phyloP scores from a whole-genome alignment of 2,888 invertebrate genomes.

The Drosophila silvestris region DNA sequence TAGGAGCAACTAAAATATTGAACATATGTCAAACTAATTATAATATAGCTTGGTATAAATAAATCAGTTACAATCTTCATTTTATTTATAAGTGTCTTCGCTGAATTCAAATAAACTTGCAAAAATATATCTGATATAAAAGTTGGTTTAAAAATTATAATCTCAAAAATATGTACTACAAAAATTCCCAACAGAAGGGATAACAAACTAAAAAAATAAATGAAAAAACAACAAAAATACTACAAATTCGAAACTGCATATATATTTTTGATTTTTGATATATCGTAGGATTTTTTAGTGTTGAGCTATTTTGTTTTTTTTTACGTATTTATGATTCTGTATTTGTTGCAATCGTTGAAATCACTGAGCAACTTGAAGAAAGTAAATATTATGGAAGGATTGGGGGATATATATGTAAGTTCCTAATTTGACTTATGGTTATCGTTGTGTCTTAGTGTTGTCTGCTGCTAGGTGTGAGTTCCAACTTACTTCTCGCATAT shows the following conservation, averaged over 20 bases:
- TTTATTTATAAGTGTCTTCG: neutral
- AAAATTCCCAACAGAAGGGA: neutral
- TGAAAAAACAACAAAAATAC: conserved; percentile 6
- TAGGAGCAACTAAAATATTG: neutral
- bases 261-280: neutral
- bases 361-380: neutral
- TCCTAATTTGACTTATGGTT: conserved; percentile 18
- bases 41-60: neutral
- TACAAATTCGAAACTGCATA: conserved; percentile 3
- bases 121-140: neutral
- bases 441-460: conserved; percentile 31
- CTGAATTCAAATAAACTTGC: neutral
- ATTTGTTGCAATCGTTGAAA: conserved; percentile 3
- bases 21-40: neutral
- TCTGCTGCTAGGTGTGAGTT: conserved; percentile 75
- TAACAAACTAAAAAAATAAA: conserved; percentile 12
- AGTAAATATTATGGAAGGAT: neutral
- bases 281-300: neutral
- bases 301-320: neutral
- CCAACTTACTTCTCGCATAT: conserved; percentile 39
- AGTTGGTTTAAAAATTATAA: neutral
- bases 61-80: neutral
- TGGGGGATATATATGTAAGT: neutral
- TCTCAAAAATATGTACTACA: neutral
- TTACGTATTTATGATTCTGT: neutral